phyloP scores from a whole-genome alignment of 2,888 invertebrate genomes.

The Platerodrilus igneus region DNA sequence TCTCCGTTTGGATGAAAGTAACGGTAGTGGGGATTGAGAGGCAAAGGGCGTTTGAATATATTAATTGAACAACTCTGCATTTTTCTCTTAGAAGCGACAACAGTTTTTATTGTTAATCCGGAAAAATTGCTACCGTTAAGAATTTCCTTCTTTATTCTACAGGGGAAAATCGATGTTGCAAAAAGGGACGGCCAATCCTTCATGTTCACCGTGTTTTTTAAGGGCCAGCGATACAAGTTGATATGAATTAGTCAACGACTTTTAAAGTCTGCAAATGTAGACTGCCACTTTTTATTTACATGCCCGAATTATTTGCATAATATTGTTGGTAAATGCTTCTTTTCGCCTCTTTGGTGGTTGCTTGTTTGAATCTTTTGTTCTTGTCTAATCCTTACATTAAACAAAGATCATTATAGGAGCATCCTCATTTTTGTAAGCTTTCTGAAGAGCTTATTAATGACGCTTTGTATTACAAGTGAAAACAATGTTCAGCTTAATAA shows the following conservation, averaged over 20 bases:
- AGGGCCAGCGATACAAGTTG: slow-evolving; percentile 40
- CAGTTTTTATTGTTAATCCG: slow-evolving; percentile 46
- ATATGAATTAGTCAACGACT: slow-evolving; percentile 46
- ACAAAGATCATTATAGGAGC: slow-evolving; percentile 8
- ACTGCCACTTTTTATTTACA: slow-evolving; percentile 45
- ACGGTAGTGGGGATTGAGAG: slow-evolving; percentile 34
- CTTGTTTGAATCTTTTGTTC: slow-evolving; percentile 10
- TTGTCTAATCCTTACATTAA: slow-evolving; percentile 5
- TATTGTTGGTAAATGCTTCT: slow-evolving; percentile 40
- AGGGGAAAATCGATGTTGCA: slow-evolving; percentile 27
- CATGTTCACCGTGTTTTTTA: slow-evolving; percentile 36
- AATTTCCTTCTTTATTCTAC: slow-evolving; percentile 22
- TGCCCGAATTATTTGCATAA: slow-evolving; percentile 45
- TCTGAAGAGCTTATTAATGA: slow-evolving; percentile 29
- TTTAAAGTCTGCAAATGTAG: slow-evolving; percentile 45
- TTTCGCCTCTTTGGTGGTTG: slow-evolving; percentile 24
- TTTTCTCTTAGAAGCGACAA: slow-evolving; percentile 45
- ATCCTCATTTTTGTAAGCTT: slow-evolving; percentile 14
- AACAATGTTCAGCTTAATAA: slow-evolving; percentile 29
- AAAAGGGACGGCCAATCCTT: slow-evolving; percentile 29
- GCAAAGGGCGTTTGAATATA: slow-evolving; percentile 42
- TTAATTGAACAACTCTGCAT: slow-evolving; percentile 49
- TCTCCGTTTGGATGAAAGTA: slow-evolving; percentile 38
- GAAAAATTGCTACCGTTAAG: slow-evolving; percentile 29
- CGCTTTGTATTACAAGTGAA: slow-evolving; percentile 29